Evolutionary conservation across 2,888 invertebrate genomes (phyloP), one percentile per base, ranked within the genome.

Genomic region (Melieria omissa): DNA sequence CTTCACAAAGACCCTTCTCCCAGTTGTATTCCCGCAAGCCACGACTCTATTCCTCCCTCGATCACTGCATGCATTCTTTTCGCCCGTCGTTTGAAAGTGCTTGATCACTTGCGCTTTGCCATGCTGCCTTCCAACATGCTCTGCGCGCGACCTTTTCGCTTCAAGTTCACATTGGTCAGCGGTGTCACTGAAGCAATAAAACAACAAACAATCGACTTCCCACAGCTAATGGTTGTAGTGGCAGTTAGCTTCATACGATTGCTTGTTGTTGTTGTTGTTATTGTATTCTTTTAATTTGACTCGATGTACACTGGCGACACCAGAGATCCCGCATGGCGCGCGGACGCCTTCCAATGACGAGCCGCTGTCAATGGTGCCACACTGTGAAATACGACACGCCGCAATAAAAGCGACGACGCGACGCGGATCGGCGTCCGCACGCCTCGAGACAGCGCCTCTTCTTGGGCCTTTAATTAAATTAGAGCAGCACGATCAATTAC

Each of bases 401-500:
- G 2, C 29, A 29, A 29, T 29, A 29, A 29, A 29, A 29, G 29
- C 29, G 29, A 29, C 29, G 29, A 29, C 29, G 29, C 29, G 29
- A 3, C 29, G 29, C 29, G 29, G 29, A 29, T 29, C 29, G 29
- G 29, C 29, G 29, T 29, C 29, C 29, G 29, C 29, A 29, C 29
- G 29, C 29, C 29, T 29, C 29, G 29, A 29, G 29, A 29, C 29
- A 29, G 29, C 29, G 29, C 29, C 29, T 29, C 29, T 29, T 29
- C 29, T 29, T 44, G 29, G 5, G 8, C 46, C 49, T 63, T 72
- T 69, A 73, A 73, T 70, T 70, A 64, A 73, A 73, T 73, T 70
- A 73, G 55, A 70, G 46, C 46, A 70, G 46, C 58, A 58, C 63
- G 74, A 78, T 78, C 77, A 76, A 73, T 78, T 76, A 75, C 63